Conservation (phyloP, 23 tunicate species). For the Ascidia mentula region DNA sequence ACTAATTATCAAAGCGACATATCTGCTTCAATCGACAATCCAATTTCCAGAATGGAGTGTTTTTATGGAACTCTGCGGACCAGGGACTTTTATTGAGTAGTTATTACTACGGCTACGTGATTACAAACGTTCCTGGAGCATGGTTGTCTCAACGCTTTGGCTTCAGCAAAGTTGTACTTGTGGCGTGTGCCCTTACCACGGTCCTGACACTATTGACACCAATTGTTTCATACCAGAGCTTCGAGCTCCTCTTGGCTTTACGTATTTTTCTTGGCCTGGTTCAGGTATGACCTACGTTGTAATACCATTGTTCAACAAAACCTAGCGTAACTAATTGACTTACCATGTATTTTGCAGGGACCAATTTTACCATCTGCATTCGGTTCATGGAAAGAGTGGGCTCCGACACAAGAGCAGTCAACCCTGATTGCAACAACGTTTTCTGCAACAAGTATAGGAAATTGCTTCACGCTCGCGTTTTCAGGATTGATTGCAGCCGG, state of each 20-base stretch:
- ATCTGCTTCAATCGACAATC: too few species aligned
- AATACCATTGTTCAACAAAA: too few species aligned
- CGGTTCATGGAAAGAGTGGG: slow-evolving; percentile 73
- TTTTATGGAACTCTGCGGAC: slow-evolving; percentile 46
- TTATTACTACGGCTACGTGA: slow-evolving; percentile 68
- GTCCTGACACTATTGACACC: slow-evolving; percentile 60
- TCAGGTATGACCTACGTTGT: too few species aligned
- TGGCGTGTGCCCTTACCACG: slow-evolving; percentile 39
- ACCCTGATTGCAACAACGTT: slow-evolving; percentile 30
- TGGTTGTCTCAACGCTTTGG: slow-evolving; percentile 65
- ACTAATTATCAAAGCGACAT: too few species aligned
- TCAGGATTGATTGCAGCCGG: slow-evolving; percentile 51
- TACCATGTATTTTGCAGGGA: slow-evolving; percentile 39
- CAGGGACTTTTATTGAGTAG: slow-evolving; percentile 56
- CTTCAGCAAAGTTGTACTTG: slow-evolving; percentile 52
- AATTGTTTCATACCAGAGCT: slow-evolving; percentile 50
- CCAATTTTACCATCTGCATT: slow-evolving; percentile 54
- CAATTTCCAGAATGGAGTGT: slow-evolving; percentile 62
- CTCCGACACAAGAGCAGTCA: slow-evolving; percentile 67
- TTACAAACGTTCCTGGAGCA: slow-evolving; percentile 78
- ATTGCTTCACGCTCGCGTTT: slow-evolving; percentile 40
- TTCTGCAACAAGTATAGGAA: slow-evolving; percentile 73
- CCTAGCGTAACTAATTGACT: too few species aligned
- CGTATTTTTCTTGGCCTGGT: slow-evolving; percentile 63
- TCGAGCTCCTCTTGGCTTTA: slow-evolving; percentile 56